Conservation (phyloP, 2,888 invertebrate genomes). For the Drosophila ochracea region DNA sequence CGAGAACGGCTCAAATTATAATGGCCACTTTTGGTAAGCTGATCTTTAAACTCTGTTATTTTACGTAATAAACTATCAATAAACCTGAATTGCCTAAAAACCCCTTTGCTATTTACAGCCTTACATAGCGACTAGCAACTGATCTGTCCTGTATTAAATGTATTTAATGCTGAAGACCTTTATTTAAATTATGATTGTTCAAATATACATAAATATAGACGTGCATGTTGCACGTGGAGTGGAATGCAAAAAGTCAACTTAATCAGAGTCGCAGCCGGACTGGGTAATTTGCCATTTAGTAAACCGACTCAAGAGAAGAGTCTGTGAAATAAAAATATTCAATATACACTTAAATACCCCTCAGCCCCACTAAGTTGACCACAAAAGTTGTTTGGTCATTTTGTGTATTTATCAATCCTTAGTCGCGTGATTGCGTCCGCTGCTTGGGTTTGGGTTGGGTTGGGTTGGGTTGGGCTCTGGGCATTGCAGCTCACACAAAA, state of each 20-base stretch:
- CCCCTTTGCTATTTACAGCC: not conserved
- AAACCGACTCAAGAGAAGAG: constrained; percentile 3
- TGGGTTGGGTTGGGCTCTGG: not conserved
- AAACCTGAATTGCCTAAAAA: too few species aligned
- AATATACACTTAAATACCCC: constrained; percentile 7
- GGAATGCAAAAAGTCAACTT: not conserved
- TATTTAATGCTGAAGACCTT: not conserved
- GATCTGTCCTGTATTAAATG: not conserved
- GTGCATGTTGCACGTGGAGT: too few species aligned
- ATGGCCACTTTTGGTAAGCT: not conserved
- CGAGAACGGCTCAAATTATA: not conserved
- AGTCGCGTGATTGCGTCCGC: constrained; percentile 36
- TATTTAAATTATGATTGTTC: not conserved
- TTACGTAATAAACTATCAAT: not conserved
- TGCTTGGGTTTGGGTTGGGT: not conserved
- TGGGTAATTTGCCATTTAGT: not conserved
- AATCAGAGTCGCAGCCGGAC: not conserved
- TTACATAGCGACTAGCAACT: not conserved
- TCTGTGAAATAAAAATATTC: constrained; percentile 2
- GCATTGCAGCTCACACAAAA: constrained; percentile 10
- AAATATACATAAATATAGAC: not conserved
- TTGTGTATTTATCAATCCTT: constrained; percentile 38
- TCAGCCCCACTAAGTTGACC: constrained; percentile 27
- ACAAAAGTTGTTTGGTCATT: constrained; percentile 37
- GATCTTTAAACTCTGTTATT: not conserved